Percentiles rank a stretch among this genome's conserved stretches.
phyloP scores from a whole-genome alignment of 2,113 vertebrate species.

The Emydocephalus ijimae region DNA sequence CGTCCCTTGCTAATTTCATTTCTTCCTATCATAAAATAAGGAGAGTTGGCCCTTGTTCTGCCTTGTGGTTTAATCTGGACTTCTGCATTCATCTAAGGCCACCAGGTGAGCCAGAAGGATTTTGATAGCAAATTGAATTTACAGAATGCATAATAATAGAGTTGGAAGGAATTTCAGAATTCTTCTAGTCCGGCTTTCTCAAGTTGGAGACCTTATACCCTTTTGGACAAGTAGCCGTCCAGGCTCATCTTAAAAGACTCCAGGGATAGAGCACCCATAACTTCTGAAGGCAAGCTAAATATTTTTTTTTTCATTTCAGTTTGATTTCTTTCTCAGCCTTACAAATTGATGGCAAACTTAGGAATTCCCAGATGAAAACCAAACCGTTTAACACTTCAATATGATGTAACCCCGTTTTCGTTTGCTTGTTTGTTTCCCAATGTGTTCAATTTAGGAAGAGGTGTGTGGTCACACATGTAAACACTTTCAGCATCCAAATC shows the following conservation, averaged over 20 bases:
- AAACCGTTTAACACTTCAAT: no score
- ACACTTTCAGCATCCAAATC: not conserved
- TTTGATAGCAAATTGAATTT: not conserved
- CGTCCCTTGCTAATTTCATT: not conserved
- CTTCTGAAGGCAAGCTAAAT: not conserved
- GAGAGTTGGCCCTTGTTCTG: not conserved
- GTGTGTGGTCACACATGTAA: not conserved
- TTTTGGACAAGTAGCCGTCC: not conserved
- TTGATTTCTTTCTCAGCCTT: not conserved
- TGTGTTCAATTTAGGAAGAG: not conserved
- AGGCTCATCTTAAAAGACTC: not conserved
- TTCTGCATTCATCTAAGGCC: not conserved
- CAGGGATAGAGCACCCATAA: not conserved
- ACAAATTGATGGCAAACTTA: no score
- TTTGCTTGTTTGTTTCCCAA: not conserved
- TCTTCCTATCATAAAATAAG: not conserved
- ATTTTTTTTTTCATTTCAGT: not conserved
- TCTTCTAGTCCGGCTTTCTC: not conserved
- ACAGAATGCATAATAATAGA: no score
- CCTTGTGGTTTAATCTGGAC: not conserved
- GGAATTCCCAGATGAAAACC: not conserved
- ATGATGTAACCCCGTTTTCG: accelerated
- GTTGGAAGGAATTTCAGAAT: not conserved
- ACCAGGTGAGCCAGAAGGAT: not conserved
- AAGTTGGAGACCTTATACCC: not conserved